These are phyloP conservation scores for Pantherophis vulpinus DNA, from an alignment of 2,797 vertebrate species.

Conservation along the genomic window DNA sequence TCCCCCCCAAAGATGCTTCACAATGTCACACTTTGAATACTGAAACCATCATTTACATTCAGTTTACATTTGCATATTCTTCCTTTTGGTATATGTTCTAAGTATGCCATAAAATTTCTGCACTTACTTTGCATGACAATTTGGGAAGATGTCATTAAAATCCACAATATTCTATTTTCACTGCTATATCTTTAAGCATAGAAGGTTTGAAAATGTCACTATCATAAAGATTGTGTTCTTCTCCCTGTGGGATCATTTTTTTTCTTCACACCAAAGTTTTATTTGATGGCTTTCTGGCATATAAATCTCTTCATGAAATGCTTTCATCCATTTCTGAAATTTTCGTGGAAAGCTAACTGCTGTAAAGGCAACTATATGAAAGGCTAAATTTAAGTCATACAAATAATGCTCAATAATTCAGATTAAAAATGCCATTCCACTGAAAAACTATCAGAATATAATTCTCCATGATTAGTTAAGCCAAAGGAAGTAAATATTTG, in stretches of 20 bases:
- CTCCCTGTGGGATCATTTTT: slow-evolving; percentile 41
- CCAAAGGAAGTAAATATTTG: neutral
- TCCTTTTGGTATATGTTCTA: slow-evolving; percentile 33
- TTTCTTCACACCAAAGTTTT: slow-evolving; percentile 27
- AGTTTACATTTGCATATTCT: slow-evolving; percentile 50
- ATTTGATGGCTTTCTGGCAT: slow-evolving; percentile 21
- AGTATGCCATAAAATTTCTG: slow-evolving; percentile 24
- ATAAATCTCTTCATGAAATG: slow-evolving; percentile 14
- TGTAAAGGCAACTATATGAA: slow-evolving; percentile 24
- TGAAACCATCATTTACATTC: slow-evolving; percentile 53
- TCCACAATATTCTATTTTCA: neutral
- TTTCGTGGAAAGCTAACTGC: slow-evolving; percentile 32
- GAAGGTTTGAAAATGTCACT: slow-evolving; percentile 19
- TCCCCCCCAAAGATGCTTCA: slow-evolving; percentile 39
- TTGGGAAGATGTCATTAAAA: slow-evolving; percentile 33
- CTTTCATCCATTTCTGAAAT: neutral
- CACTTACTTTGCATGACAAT: slow-evolving; percentile 36
- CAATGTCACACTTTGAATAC: slow-evolving; percentile 38
- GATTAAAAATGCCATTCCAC: neutral
- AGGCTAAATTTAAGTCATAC: slow-evolving; percentile 14
- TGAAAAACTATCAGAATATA: neutral
- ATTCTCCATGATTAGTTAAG: neutral
- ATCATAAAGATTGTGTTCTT: slow-evolving; percentile 46
- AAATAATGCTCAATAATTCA: neutral
- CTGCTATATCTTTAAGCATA: neutral